Base-by-base conservation (phyloP, 1,140 invertebrate genomes). In the Nephila pilipes region DNA sequence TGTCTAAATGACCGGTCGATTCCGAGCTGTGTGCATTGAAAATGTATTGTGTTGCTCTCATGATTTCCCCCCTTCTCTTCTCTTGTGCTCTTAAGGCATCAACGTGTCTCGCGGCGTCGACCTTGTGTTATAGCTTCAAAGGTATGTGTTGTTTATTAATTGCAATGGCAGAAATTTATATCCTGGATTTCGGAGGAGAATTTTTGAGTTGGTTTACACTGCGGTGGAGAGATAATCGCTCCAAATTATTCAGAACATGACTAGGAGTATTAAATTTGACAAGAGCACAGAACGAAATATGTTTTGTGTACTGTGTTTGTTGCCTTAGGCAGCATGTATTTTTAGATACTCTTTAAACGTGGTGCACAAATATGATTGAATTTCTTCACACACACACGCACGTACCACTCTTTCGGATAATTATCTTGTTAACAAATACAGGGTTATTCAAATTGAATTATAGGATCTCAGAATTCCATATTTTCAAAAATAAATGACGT, bases 11-110 rank as follows among this genome's bases (percentile, higher is more conserved):
- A 36, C 16, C n/a, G 18, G 3, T n/a, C 8, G 55, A 63, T 54
- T 29, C 5, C 14, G 25, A 83, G 90, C 29, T 22, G 3, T 38
- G 58, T 36, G 46, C 18, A 58, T n/a, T 16, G 38, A 36, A 81
- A 92, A 85, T 54, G 55, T 55, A 81, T 85, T 91, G 81, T 85
- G 88, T 85, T 81, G 58, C 14, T 6, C n/a, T 46, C 60, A 79
- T 63, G 54, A 65, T 57, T 25, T 46, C 32, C 29, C 1, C 89
- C 79, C 58, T 60, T 32, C 32, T 22, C 55, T 46, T 58, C n/a
- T 25, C 38, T 88, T 46, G 3, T 83, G 25, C 10, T 55, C 54
- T 54, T 54, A 83, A 55, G 54, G 55, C 81, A 83, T 55, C n/a
- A 14, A 22, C 81, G 55, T 83, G 81, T 55, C 81, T 83, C 54